These are phyloP conservation scores for Seriola quinqueradiata DNA, from an alignment of 2,113 vertebrate species.

Conservation along the genomic window DNA sequence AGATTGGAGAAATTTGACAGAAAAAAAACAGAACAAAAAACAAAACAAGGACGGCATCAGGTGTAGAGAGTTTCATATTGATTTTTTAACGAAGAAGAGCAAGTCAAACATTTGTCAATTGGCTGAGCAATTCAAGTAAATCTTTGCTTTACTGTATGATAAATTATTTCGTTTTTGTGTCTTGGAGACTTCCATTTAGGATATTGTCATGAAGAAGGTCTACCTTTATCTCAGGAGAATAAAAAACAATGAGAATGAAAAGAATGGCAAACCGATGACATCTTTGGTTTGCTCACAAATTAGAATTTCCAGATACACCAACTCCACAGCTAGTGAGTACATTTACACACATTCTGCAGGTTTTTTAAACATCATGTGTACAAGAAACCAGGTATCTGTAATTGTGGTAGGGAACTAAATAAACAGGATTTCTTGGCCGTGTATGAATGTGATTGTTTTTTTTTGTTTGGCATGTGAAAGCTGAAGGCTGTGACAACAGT, in stretches of 20 bases:
- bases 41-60: slow-evolving; percentile 10
- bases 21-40: too few species aligned
- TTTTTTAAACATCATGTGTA: neutral
- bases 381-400: neutral
- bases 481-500: neutral
- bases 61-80: slow-evolving; percentile 21
- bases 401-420: neutral
- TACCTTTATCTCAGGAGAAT: neutral
- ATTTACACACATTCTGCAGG: neutral
- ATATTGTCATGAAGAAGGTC: neutral
- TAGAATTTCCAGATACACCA: neutral
- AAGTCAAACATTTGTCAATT: slow-evolving; percentile 37
- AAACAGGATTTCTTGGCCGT: neutral
- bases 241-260: neutral
- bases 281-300: slow-evolving; percentile 13
- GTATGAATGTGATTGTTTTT: neutral
- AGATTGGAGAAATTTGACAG: slow-evolving; percentile 19
- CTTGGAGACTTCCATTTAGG: neutral
- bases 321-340: neutral
- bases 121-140: slow-evolving; percentile 14
- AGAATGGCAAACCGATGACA: neutral
- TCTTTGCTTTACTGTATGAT: neutral
- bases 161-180: neutral
- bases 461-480: neutral
- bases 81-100: slow-evolving; percentile 4